These are phyloP conservation scores for Vanacampus margaritifer DNA, from an alignment of 2,113 vertebrate species.

Conservation along the genomic window DNA sequence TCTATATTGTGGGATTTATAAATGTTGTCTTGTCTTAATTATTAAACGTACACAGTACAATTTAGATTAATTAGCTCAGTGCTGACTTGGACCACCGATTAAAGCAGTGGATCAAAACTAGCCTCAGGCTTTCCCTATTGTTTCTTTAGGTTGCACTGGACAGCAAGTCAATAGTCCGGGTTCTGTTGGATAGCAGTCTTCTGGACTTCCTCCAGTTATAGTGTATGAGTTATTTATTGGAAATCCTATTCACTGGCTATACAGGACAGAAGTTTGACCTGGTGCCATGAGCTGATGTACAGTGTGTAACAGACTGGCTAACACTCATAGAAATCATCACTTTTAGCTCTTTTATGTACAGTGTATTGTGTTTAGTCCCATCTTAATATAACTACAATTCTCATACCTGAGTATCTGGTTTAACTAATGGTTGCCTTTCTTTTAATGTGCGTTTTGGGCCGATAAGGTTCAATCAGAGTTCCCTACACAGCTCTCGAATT, in stretches of 20 bases:
- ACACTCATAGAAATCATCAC: constrained; percentile 15
- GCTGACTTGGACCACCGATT: constrained; percentile 4
- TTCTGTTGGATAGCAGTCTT: constrained; percentile 49
- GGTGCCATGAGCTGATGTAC: constrained; percentile 41
- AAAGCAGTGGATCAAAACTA: constrained; percentile 34
- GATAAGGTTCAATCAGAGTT: too few species aligned
- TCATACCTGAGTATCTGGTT: neutral
- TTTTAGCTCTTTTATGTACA: neutral
- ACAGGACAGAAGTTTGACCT: constrained; percentile 39
- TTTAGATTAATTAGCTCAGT: constrained; percentile 12
- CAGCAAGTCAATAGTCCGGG: constrained; percentile 42
- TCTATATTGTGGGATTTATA: neutral
- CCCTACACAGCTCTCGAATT: too few species aligned
- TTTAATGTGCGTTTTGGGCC: neutral
- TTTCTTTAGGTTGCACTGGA: constrained; percentile 39
- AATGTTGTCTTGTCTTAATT: neutral
- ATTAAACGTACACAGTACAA: constrained; percentile 6
- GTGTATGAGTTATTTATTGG: constrained; percentile 61
- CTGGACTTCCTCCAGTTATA: constrained; percentile 52
- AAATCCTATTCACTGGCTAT: constrained; percentile 52
- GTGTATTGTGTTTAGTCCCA: neutral
- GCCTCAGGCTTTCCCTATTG: constrained; percentile 38
- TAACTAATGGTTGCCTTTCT: neutral
- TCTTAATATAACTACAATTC: constrained; percentile 5
- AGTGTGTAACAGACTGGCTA: constrained; percentile 48